A percentile compares a stretch with the other conserved stretches of the same genome.
These are phyloP conservation scores for Cyclophora punctaria DNA, from an alignment of 2,888 invertebrate genomes.

Conservation along the genomic window DNA sequence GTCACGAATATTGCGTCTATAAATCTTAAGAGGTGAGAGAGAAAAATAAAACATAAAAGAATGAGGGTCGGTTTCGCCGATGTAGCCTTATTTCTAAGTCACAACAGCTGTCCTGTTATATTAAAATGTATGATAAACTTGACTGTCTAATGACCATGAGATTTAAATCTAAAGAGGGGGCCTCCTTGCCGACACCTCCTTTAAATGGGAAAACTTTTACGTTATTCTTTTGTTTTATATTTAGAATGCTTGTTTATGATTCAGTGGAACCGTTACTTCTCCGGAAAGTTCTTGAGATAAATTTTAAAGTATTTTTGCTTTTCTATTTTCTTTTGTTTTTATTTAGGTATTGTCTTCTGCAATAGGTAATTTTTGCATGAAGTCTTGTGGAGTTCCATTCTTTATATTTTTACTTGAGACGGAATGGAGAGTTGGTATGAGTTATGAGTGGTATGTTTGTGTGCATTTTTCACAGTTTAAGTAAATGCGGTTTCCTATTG, in stretches of 20 bases:
- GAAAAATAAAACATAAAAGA: conserved; percentile 42
- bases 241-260: conserved; percentile 18
- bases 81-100: conserved; percentile 30
- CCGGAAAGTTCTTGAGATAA: too few relatives aligned
- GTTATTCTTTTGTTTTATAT: conserved; percentile 32
- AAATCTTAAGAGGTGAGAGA: conserved; percentile 45
- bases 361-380: too few relatives aligned
- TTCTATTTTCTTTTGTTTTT: too few relatives aligned
- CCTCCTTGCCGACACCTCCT: conserved; percentile 35
- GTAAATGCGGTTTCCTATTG: too few relatives aligned
- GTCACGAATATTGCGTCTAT: conserved; percentile 49
- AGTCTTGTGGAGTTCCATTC: too few relatives aligned
- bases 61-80: conserved; percentile 48
- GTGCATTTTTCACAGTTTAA: too few relatives aligned
- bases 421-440: too few relatives aligned
- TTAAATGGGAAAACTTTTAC: conserved; percentile 54
- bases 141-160: conserved; percentile 55
- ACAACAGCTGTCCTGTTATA: background rate
- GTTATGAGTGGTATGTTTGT: too few relatives aligned
- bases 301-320: too few relatives aligned
- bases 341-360: too few relatives aligned
- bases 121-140: conserved; percentile 14
- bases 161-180: conserved; percentile 49
- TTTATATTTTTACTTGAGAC: too few relatives aligned
- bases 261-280: conserved; percentile 1